Conservation (phyloP, 2,888 invertebrate species). For the Ormyrus labotus region DNA sequence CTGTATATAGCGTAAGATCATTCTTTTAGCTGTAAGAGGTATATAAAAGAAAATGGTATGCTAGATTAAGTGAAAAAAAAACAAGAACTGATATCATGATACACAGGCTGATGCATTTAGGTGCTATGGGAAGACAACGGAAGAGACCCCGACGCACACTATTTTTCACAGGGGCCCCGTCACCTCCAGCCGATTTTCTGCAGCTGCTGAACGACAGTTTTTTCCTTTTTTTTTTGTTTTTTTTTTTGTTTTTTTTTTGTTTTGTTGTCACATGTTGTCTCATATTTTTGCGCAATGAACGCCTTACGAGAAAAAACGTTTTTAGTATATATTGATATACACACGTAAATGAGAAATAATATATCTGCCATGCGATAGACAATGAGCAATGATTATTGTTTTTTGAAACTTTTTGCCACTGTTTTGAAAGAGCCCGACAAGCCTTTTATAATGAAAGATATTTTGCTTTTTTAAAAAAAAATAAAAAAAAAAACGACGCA, state of each 20-base stretch:
- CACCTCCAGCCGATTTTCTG: conserved; percentile 65
- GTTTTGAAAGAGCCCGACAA: conserved; percentile 35
- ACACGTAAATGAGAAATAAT: conserved; percentile 30
- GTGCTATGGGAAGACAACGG: conserved; percentile 57
- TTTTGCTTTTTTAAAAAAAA: conserved; percentile 30
- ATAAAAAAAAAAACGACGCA: conserved; percentile 25
- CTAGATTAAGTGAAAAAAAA: conserved; percentile 27
- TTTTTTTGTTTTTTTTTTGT: background rate
- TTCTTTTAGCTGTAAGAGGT: conserved; percentile 23
- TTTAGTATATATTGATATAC: conserved; percentile 5
- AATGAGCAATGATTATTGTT: background rate
- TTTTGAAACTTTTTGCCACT: conserved; percentile 29
- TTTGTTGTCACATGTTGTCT: too few relatives aligned
- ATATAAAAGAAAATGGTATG: conserved; percentile 4
- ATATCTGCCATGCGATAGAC: too few relatives aligned
- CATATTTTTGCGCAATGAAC: background rate
- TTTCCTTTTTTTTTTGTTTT: conserved; percentile 7
- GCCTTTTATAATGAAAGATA: background rate
- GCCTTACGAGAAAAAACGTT: conserved; percentile 57
- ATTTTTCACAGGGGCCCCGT: conserved; percentile 59
- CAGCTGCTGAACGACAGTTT: conserved; percentile 47
- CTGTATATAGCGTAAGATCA: conserved; percentile 1
- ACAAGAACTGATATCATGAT: too few relatives aligned
- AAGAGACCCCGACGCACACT: conserved; percentile 58
- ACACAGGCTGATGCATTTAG: conserved; percentile 5